Conservation (phyloP, 1,140 invertebrate genomes). For the Zaprionus nigranus region DNA sequence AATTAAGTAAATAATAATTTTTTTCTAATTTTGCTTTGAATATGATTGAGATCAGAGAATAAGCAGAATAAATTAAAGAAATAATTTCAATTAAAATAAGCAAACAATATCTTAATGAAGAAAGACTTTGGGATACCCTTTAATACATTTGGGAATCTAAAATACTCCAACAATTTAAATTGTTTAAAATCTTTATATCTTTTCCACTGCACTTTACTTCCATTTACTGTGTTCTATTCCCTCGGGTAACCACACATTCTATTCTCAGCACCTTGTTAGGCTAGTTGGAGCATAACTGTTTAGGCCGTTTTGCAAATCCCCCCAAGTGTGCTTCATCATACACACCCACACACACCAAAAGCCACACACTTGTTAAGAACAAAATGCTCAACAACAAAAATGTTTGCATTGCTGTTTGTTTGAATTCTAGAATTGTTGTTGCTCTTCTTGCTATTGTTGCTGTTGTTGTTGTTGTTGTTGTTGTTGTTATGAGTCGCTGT, state of each 20-base stretch:
- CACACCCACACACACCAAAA: constrained; percentile 12
- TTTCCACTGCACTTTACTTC: neutral
- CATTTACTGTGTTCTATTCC: neutral
- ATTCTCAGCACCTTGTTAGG: neutral
- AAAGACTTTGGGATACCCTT: neutral
- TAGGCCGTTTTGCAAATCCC: neutral
- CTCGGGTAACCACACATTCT: neutral
- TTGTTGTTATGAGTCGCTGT: constrained; percentile 45
- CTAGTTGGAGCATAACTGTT: neutral
- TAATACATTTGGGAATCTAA: neutral
- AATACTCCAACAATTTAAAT: neutral
- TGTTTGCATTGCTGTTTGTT: constrained; percentile 67
- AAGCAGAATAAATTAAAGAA: too few species aligned
- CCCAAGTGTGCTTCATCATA: constrained; percentile 11
- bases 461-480: constrained; percentile 36
- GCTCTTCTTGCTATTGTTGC: constrained; percentile 34
- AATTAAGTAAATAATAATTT: too few species aligned
- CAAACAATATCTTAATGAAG: too few species aligned
- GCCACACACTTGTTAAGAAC: constrained; percentile 48
- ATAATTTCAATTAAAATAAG: too few species aligned
- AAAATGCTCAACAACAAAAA: constrained; percentile 40
- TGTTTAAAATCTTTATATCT: neutral
- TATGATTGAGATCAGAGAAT: too few species aligned
- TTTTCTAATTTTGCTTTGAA: too few species aligned
- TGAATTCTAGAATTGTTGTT: constrained; percentile 18